Evolutionary conservation across 2,888 invertebrate genomes (phyloP), one percentile per base, ranked within the genome.

Genomic region (Atethmia centrago): DNA sequence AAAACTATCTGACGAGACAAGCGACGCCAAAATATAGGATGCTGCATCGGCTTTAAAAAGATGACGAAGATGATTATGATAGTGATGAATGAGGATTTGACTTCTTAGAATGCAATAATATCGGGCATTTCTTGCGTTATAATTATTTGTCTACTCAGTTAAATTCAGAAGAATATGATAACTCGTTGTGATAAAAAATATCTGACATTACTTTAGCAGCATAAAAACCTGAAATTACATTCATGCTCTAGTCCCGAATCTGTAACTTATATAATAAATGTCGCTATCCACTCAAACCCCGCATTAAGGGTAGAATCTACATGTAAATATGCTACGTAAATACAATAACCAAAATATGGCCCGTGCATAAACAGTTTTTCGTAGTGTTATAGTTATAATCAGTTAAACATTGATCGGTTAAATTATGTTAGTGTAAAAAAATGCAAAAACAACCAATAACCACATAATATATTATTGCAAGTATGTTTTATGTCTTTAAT

Each of bases 181-280:
- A 25, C 19, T 19, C 19, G 10, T 10, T 25, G 40, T 40, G 40
- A 61, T 25, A 1, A 62, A 25, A 42, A 45, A 49, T 28, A 63
- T 28, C 14, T 62, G 40, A 42, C 25, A 40, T 40, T 40, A 25
- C 25, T 7, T 61, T 40, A 19, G 10, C 61, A 61, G 12, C 25
- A 42, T 25, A 25, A 42, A 25, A 42, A 12, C 12, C 7, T 19
- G 12, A 61, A 0, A 4, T 58, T 25, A 51, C 16, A 51, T 21
- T 21, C 8, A 16, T 68, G n/a, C 8, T 21, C 16, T 31, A 19
- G 12, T 47, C 49, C 14, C 21, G n/a, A 12, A 75, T 51, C 45
- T 51, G n/a, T n/a, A 16, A 45, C 36, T 16, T 79, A 53, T 47
- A 72, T 55, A 71, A 42, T 61, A 61, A 40, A 71, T 45, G 40